These are phyloP conservation scores for Perizoma affinitatum DNA, from an alignment of 2,888 invertebrate species.

Conservation along the genomic window DNA sequence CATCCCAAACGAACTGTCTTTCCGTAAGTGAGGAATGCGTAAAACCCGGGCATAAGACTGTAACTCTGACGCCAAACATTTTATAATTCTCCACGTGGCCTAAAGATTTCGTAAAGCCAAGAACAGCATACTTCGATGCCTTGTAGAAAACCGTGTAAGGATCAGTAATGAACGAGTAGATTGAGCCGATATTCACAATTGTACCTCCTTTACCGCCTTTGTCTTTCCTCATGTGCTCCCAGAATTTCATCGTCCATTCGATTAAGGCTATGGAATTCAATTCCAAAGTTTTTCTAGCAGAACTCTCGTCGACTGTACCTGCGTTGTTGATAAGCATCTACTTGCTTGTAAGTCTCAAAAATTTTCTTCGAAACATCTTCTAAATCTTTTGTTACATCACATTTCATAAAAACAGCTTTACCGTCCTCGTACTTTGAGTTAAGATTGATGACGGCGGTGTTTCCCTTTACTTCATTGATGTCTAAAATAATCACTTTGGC, in stretches of 20 bases:
- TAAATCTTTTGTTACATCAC: conserved; percentile 75
- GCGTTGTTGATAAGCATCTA: conserved; percentile 70
- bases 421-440: conserved; percentile 65
- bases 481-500: conserved; percentile 56
- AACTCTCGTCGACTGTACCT: conserved; percentile 49
- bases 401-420: conserved; percentile 67
- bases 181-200: conserved; percentile 85
- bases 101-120: conserved; percentile 71
- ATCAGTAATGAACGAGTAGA: conserved; percentile 75
- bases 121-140: conserved; percentile 80
- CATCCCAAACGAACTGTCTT: conserved; percentile 22
- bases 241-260: conserved; percentile 58
- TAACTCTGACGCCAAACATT: conserved; percentile 70
- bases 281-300: conserved; percentile 42
- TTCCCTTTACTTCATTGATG: conserved; percentile 22
- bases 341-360: conserved; percentile 45
- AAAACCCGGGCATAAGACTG: conserved; percentile 50
- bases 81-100: conserved; percentile 64
- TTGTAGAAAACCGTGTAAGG: conserved; percentile 80
- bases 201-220: conserved; percentile 82
- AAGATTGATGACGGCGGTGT: conserved; percentile 14
- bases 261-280: conserved; percentile 55
- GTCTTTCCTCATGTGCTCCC: conserved; percentile 80
- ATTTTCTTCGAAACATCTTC: conserved; percentile 57
- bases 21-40: conserved; percentile 20